Base-by-base conservation (phyloP, 2,797 vertebrate species). In the Acrossocheilus wenchowensis region DNA sequence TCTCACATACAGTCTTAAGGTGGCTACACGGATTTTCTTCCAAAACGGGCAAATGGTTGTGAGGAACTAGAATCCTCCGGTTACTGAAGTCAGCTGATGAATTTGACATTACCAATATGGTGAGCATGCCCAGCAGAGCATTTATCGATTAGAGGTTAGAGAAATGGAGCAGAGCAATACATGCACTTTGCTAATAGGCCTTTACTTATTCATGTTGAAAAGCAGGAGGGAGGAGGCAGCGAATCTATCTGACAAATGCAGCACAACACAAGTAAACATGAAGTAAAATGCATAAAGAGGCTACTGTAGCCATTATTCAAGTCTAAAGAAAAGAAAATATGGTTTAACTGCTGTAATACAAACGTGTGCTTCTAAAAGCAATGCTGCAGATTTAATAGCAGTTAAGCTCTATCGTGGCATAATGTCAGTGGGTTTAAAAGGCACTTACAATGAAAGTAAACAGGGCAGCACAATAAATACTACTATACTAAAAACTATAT, bases 21-120 rank as follows among this genome's bases (percentile, higher is more conserved):
- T 91, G 92, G 91, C 91, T 90, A 92, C 90, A 92, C 91, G 90
- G 90, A 92, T 93, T 91, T 88, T 91, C 93, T 94, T 21, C 93
- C 92, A 93, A 94, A 92, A 89, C 91, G 92, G 94, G 93, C 92
- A 87, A 94, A 94, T 92, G 91, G 93, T 91, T 93, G 88, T 71
- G 90, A 92, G 90, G 85, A 91, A 86, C 90, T 87, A 89, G 88
- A 92, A 89, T 88, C 92, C 79, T 89, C 92, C 92, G 90, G 91
- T 93, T 94, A 91, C 89, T 89, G 89, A 89, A 87, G 91, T 88
- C 89, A 88, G 91, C 85, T 92, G 94, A 95, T 93, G 92, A 94
- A 94, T 95, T 93, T 93, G 93, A 94, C 93, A 93, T 95, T 94
- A 95, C 90, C 91, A 95, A 95, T 95, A 95, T 88, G 52, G 91